phyloP scores from a whole-genome alignment of 2,113 vertebrate species.

The Cygnus buccinator region DNA sequence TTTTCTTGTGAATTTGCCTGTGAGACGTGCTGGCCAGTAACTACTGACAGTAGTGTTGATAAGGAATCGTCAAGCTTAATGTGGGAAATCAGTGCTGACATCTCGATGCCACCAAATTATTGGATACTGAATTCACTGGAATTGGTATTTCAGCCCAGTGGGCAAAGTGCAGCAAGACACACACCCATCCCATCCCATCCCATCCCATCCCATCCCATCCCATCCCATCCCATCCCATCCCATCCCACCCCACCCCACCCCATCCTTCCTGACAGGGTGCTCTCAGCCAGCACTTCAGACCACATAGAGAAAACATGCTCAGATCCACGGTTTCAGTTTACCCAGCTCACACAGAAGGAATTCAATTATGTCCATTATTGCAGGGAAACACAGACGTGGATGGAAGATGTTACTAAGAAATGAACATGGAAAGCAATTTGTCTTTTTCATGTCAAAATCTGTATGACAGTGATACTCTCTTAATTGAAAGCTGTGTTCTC shows the following conservation, averaged over 20 bases:
- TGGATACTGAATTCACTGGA: neutral
- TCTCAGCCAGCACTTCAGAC: neutral
- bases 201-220: neutral
- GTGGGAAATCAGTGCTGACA: neutral
- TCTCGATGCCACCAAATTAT: neutral
- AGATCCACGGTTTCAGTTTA: neutral
- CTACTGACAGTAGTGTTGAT: neutral
- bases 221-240: neutral
- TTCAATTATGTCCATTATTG: neutral
- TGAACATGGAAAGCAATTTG: slow-evolving; percentile 44
- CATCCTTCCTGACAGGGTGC: neutral
- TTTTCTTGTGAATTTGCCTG: neutral
- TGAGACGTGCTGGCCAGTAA: neutral
- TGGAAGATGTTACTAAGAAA: neutral
- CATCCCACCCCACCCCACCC: neutral
- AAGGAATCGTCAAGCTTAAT: neutral
- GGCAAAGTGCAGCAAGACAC: neutral
- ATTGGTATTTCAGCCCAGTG: neutral
- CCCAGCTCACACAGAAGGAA: neutral
- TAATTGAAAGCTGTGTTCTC: slow-evolving; percentile 37
- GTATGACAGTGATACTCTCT: neutral
- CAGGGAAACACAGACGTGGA: neutral
- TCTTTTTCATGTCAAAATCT: neutral
- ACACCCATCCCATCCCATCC: neutral
- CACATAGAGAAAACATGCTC: neutral